These are phyloP conservation scores for Caranx melampygus DNA, from an alignment of 2,113 vertebrate genomes.

Conservation along the genomic window DNA sequence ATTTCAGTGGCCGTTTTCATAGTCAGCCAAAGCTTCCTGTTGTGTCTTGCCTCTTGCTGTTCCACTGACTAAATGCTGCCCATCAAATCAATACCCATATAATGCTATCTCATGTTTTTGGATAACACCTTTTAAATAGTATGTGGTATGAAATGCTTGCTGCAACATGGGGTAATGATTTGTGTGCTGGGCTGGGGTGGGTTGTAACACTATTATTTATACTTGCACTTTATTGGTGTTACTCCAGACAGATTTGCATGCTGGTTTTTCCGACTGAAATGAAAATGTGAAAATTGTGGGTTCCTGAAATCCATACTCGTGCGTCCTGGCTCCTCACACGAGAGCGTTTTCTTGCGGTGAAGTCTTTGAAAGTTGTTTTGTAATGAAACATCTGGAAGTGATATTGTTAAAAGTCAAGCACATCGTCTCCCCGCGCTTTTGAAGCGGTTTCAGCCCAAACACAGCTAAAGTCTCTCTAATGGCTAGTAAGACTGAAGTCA, in stretches of 20 bases:
- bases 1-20: conserved; percentile 60
- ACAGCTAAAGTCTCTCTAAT: conserved; percentile 65
- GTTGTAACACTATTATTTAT: conserved; percentile 31
- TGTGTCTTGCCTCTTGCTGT: conserved; percentile 17
- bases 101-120: conserved; percentile 2
- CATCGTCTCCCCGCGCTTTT: conserved; percentile 64
- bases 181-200: neutral
- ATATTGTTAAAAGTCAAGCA: conserved; percentile 74
- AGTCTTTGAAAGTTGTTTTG: conserved; percentile 70
- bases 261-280: conserved; percentile 48
- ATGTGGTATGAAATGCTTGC: neutral
- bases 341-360: conserved; percentile 63
- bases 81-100: conserved; percentile 12
- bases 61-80: conserved; percentile 10
- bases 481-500: conserved; percentile 69
- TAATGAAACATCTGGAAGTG: conserved; percentile 82
- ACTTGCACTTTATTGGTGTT: conserved; percentile 28
- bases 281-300: conserved; percentile 59
- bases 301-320: conserved; percentile 57
- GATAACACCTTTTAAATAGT: conserved; percentile 9
- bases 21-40: conserved; percentile 42
- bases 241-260: conserved; percentile 33
- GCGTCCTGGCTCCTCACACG: conserved; percentile 51
- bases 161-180: conserved; percentile 3
- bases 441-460: conserved; percentile 75